phyloP scores from a whole-genome alignment of 2,888 invertebrate genomes.

The Drosophila emarginata region DNA sequence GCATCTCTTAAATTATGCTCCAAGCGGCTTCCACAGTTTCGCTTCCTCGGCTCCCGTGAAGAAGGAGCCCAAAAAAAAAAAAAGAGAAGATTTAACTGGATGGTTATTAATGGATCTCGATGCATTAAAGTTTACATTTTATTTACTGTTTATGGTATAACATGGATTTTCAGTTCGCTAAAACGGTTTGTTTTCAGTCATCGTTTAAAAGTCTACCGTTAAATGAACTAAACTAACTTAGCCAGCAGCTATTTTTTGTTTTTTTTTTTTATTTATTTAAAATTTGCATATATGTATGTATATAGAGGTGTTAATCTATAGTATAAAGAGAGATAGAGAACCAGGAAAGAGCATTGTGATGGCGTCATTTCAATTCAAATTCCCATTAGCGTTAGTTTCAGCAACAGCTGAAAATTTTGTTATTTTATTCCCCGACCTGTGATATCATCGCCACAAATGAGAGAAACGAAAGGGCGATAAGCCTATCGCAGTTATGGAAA shows the following conservation, averaged over 20 bases:
- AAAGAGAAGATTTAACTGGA: slow-evolving; percentile 47
- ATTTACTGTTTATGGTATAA: slow-evolving; percentile 65
- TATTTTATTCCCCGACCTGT: neutral
- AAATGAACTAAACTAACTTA: neutral
- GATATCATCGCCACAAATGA: slow-evolving; percentile 1
- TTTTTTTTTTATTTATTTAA: neutral
- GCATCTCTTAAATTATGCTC: slow-evolving; percentile 44
- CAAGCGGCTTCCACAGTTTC: slow-evolving; percentile 39
- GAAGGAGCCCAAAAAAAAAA: neutral
- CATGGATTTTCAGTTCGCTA: slow-evolving; percentile 30
- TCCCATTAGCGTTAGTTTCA: neutral
- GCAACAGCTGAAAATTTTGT: neutral
- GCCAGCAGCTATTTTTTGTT: neutral
- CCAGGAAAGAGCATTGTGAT: slow-evolving; percentile 18
- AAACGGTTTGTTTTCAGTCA: neutral
- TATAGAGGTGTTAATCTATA: neutral
- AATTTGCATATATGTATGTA: neutral
- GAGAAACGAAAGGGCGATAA: slow-evolving; percentile 1
- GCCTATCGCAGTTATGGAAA: neutral
- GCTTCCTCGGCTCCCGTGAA: slow-evolving; percentile 28
- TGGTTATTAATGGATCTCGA: slow-evolving; percentile 65
- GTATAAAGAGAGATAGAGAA: neutral
- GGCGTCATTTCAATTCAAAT: neutral
- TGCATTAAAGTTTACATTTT: slow-evolving; percentile 66
- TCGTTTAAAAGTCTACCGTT: no score